Evolutionary conservation across 2,797 vertebrate species (phyloP), one percentile per base, ranked within the genome.

Genomic region (Mus spretus): DNA sequence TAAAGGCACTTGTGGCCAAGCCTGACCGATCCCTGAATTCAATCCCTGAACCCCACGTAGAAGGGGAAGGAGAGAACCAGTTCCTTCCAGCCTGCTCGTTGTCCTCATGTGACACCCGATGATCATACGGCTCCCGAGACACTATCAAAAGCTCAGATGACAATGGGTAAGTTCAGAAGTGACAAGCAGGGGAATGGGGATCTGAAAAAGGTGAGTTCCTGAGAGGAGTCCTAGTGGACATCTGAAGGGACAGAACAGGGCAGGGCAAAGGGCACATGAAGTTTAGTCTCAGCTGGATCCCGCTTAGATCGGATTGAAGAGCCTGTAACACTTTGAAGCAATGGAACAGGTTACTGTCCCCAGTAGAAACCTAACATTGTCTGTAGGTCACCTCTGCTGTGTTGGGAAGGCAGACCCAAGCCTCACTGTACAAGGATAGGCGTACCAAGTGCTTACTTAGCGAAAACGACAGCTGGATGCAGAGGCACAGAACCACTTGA

Each of bases 201-300:
- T 75, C 75, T 31, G 2, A n/a, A 0, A 4, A 26, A 40, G 3
- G 20, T 9, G 12, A 78, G 7, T 26, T n/a, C 31, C 2, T 0
- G 37, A 19, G 31, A 34, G 10, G 53, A 57, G 55, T 28, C 70
- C 78, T 28, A 1, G 79, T 67, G 28, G 72, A 20, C 44, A 47
- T 31, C 63, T 0, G 5, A 61, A 74, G 67, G 34, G 26, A 63
- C 19, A 55, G 55, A 81, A 57, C 15, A 0, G 26, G 55, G 15
- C 1, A 0, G 1, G 9, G 1, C 34, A 57, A 67, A 19, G 0
- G 24, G 7, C 47, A 5, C 20, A 40, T 26, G 47, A 2, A 12
- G 17, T 57, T 44, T 28, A 12, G 15, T n/a, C 31, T 50, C 19
- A 11, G 55, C 11, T 59, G 0, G 1, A n/a, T 20, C 9, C 26